Percentiles rank a stretch among this genome's conserved stretches.
phyloP scores from a whole-genome alignment of 92 coral and sea anemone species.

The Nematostella vectensis region DNA sequence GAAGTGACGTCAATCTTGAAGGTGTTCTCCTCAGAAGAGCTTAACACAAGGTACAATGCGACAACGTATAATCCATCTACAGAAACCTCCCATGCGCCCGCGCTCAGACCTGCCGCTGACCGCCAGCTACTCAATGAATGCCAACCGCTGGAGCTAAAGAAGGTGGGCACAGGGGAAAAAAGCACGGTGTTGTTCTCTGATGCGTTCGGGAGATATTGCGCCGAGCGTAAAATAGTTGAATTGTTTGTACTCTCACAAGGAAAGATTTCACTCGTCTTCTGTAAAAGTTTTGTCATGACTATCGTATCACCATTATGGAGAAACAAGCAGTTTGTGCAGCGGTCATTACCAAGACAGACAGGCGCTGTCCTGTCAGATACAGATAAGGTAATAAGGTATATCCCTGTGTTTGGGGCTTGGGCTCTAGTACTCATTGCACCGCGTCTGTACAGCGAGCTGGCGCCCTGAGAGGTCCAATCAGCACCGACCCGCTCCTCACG shows the following conservation, averaged over 20 bases:
- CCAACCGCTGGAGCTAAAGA: slow-evolving; percentile 18
- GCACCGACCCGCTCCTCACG: slow-evolving; percentile 7
- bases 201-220: slow-evolving; percentile 21
- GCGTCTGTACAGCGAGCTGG: slow-evolving; percentile 11
- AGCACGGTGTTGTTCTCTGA: slow-evolving; percentile 8
- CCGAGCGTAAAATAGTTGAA: slow-evolving; percentile 11
- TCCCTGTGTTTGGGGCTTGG: slow-evolving; percentile 17
- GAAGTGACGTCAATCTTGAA: slow-evolving; percentile 11
- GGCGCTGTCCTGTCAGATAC: slow-evolving; percentile 8
- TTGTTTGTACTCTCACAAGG: slow-evolving; percentile 8
- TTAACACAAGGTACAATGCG: slow-evolving; percentile 9
- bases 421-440: slow-evolving; percentile 4
- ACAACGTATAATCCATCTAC: slow-evolving; percentile 39
- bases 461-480: slow-evolving; percentile 16
- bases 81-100: not conserved
- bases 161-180: slow-evolving; percentile 8
- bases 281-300: not conserved
- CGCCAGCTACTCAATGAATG: slow-evolving; percentile 17
- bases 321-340: slow-evolving; percentile 20
- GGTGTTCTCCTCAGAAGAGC: not conserved
- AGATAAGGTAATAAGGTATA: slow-evolving; percentile 29
- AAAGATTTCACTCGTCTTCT: slow-evolving; percentile 2
- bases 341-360: slow-evolving; percentile 29
- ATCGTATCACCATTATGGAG: slow-evolving; percentile 2
- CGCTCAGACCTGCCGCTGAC: slow-evolving; percentile 4